Evolutionary conservation across 2,888 invertebrate genomes (phyloP).

Genomic region (Agrochola circellaris): DNA sequence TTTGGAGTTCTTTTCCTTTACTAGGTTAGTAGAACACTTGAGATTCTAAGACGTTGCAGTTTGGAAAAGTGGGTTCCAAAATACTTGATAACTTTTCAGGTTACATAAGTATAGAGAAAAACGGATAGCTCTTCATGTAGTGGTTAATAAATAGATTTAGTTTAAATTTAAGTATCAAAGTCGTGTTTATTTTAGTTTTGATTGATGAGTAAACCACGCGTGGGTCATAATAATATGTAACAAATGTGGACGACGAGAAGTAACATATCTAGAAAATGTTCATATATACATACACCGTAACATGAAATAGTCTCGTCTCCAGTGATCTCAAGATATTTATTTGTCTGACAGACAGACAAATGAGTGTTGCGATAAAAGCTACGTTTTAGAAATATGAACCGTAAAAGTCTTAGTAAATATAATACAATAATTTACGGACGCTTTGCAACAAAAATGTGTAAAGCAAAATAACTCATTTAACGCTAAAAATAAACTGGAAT

Average conservation of each 20-base stretch:
- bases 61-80: slow-evolving; percentile 10
- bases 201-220: not conserved
- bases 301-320: slow-evolving; percentile 58
- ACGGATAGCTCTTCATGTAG: not conserved
- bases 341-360: slow-evolving; percentile 57
- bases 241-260: slow-evolving; percentile 11
- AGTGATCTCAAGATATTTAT: slow-evolving; percentile 62
- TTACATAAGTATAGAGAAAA: not conserved
- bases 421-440: slow-evolving; percentile 47
- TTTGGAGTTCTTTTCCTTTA: slow-evolving; percentile 47
- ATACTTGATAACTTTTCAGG: not conserved
- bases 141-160: not conserved
- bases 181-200: not conserved
- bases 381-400: slow-evolving; percentile 58
- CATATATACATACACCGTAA: slow-evolving; percentile 42
- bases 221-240: not conserved
- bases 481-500: slow-evolving; percentile 75
- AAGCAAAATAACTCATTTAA: slow-evolving; percentile 58
- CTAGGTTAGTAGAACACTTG: slow-evolving; percentile 43
- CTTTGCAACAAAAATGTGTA: slow-evolving; percentile 52
- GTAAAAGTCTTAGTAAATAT: slow-evolving; percentile 58
- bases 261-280: slow-evolving; percentile 25
- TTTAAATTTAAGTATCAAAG: not conserved
- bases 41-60: slow-evolving; percentile 10
- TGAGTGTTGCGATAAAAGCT: slow-evolving; percentile 57